Conservation (phyloP, 2,888 invertebrate genomes). For the Xestia rhomboidea region DNA sequence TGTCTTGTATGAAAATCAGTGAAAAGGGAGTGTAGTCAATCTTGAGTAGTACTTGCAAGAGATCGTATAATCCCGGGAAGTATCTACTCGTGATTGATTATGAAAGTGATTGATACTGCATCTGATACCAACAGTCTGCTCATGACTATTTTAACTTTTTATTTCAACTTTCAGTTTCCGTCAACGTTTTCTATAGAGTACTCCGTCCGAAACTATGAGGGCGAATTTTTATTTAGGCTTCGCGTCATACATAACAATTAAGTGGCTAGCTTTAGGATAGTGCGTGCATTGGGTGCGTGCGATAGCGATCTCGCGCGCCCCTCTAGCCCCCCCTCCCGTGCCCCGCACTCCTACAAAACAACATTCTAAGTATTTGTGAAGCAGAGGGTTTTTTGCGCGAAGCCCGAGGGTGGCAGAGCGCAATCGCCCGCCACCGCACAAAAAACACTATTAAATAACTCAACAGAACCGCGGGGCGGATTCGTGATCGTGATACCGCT, state of each 20-base stretch:
- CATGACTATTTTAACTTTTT: constrained; percentile 31
- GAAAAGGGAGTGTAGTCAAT: background rate
- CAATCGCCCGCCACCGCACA: constrained; percentile 88
- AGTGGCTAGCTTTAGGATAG: constrained; percentile 89
- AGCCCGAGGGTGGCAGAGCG: constrained; percentile 89
- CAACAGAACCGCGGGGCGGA: constrained; percentile 88
- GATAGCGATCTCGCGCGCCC: constrained; percentile 89
- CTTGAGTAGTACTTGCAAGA: background rate
- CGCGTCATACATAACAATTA: constrained; percentile 87
- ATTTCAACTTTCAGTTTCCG: constrained; percentile 64
- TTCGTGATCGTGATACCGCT: constrained; percentile 87
- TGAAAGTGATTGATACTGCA: constrained; percentile 39
- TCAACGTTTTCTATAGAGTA: constrained; percentile 59
- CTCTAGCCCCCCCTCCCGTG: constrained; percentile 72
- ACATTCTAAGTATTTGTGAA: constrained; percentile 89
- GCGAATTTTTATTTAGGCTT: constrained; percentile 75
- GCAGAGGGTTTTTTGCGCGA: constrained; percentile 90
- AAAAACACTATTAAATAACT: constrained; percentile 90
- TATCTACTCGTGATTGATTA: constrained; percentile 45
- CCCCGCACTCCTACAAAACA: constrained; percentile 85
- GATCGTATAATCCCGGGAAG: constrained; percentile 17
- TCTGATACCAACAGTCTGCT: constrained; percentile 11
- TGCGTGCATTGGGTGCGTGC: constrained; percentile 90
- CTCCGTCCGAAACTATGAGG: constrained; percentile 63
- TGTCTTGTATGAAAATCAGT: constrained; percentile 27